Base-by-base conservation (phyloP, 2,888 invertebrate species). In the Gasteruption jaculator region DNA sequence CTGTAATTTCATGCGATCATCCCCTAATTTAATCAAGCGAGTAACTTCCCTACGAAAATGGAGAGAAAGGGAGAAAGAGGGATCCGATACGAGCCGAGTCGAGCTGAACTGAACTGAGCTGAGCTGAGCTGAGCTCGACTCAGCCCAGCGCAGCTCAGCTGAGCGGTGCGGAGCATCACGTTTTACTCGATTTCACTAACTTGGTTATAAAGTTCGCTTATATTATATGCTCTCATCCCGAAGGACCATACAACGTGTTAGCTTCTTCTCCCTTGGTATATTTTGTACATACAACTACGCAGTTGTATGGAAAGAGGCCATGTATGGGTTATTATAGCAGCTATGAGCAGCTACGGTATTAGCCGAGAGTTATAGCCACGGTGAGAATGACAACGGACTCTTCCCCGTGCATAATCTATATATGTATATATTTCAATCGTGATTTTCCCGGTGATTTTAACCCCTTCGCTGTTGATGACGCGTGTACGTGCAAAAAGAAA, bases 1-100 rank as follows among this genome's bases (percentile, higher is more conserved):
- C 64, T 66, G 60, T 65, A 65, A 68, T 68, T 66, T 58, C 53
- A 60, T 57, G 53, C 61, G 65, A 68, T 68, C 53, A 68, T 68
- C 55, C 63, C 54, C 58, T 68, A 68, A 68, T 68, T 68, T 68
- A 65, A 68, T 68, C 65, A 67, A 38, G 58, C n/a, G n/a, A n/a
- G n/a, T n/a, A n/a, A n/a, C n/a, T n/a, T n/a, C n/a, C n/a, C n/a
- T n/a, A n/a, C n/a, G n/a, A n/a, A n/a, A n/a, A n/a, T n/a, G n/a
- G n/a, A n/a, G n/a, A n/a, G n/a, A n/a, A n/a, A n/a, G n/a, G n/a
- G n/a, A n/a, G n/a, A n/a, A n/a, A n/a, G n/a, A n/a, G n/a, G n/a
- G n/a, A n/a, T n/a, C n/a, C n/a, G n/a, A n/a, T n/a, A n/a, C n/a
- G n/a, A n/a, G n/a, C n/a, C n/a, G n/a, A n/a, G n/a, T n/a, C n/a